phyloP scores from a whole-genome alignment of 2,113 vertebrate species.

The Seriola quinqueradiata region DNA sequence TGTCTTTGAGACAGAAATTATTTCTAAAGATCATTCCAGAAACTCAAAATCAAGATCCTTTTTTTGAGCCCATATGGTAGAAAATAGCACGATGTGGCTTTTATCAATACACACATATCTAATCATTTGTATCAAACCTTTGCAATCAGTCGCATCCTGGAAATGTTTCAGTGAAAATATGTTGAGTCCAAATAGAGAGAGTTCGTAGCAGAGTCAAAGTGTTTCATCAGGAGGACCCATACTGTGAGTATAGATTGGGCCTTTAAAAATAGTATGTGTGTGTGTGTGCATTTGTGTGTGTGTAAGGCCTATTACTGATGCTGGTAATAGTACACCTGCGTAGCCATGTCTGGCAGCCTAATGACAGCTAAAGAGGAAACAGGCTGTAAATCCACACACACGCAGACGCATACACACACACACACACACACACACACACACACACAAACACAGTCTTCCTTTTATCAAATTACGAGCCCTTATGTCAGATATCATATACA shows the following conservation, averaged over 20 bases:
- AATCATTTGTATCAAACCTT: constrained; percentile 7
- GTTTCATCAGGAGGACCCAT: constrained; percentile 59
- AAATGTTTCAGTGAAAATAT: neutral
- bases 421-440: constrained; percentile 43
- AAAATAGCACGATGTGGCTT: neutral
- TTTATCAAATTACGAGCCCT: constrained; percentile 20
- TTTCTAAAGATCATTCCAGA: neutral
- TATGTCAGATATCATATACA: constrained; percentile 40
- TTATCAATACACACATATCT: neutral
- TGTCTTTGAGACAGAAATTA: neutral
- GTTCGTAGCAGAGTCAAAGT: constrained; percentile 30
- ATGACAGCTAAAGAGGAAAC: constrained; percentile 79
- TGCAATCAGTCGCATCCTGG: constrained; percentile 13
- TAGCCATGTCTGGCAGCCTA: constrained; percentile 77
- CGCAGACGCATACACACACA: constrained; percentile 44
- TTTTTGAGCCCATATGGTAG: neutral
- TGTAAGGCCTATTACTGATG: constrained; percentile 65
- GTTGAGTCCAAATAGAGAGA: constrained; percentile 31
- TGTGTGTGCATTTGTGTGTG: constrained; percentile 30
- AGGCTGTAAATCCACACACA: constrained; percentile 69
- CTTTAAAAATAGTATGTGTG: constrained; percentile 54
- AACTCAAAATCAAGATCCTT: neutral
- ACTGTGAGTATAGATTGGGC: constrained; percentile 57
- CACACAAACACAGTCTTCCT: constrained; percentile 32
- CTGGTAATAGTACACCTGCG: constrained; percentile 79